Evolutionary conservation across 2,888 invertebrate species (phyloP).

Genomic region (Eupsilia transversa): DNA sequence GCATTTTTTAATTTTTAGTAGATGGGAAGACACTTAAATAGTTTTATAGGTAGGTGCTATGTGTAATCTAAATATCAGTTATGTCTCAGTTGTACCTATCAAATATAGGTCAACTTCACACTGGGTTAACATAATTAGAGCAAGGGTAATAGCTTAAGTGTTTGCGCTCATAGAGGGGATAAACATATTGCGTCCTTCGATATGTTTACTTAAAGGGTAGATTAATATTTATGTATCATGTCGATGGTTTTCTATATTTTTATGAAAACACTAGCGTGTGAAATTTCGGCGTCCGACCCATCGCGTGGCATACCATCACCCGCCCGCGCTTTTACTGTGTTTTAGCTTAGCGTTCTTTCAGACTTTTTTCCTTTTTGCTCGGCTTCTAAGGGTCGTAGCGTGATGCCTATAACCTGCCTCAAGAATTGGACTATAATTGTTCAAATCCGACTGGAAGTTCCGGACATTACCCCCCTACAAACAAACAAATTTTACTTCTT

Average conservation of each 20-base stretch:
- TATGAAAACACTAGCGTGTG: neutral
- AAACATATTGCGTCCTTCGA: slow-evolving; percentile 46
- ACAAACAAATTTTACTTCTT: too few species aligned
- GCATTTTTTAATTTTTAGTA: neutral
- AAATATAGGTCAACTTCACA: slow-evolving; percentile 55
- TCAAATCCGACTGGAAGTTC: too few species aligned
- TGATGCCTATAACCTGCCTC: too few species aligned
- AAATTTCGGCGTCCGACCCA: too few species aligned
- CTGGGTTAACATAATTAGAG: slow-evolving; percentile 53
- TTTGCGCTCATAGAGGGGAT: slow-evolving; percentile 40
- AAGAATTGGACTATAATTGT: too few species aligned
- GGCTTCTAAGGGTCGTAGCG: too few species aligned
- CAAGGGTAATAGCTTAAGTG: slow-evolving; percentile 54
- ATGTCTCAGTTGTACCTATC: slow-evolving; percentile 5
- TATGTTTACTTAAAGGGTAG: slow-evolving; percentile 24
- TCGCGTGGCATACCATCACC: too few species aligned
- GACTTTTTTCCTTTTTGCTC: too few species aligned
- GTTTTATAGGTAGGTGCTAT: neutral
- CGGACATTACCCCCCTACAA: too few species aligned
- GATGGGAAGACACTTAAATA: neutral
- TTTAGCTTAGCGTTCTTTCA: too few species aligned
- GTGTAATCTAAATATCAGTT: neutral
- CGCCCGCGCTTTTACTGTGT: too few species aligned
- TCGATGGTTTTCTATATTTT: neutral
- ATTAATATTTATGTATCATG: slow-evolving; percentile 16